phyloP scores from a whole-genome alignment of 1,140 invertebrate species.

The Glossosoma conforme region DNA sequence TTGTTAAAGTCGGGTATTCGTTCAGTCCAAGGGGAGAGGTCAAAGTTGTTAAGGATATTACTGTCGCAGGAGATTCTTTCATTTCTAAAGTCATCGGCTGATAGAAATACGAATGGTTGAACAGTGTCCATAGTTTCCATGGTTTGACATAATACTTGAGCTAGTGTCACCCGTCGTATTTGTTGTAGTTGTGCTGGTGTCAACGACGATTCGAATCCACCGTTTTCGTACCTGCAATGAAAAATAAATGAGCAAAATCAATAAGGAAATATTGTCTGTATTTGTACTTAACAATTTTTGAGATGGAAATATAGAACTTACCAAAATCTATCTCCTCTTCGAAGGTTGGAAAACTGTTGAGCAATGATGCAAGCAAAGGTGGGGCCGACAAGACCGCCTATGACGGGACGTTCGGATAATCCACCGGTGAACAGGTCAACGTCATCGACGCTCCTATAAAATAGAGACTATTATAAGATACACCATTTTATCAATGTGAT shows the following conservation, averaged over 20 bases:
- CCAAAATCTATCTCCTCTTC: slow-evolving; percentile 91
- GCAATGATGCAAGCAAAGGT: slow-evolving; percentile 95
- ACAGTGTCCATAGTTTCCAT: slow-evolving; percentile 66
- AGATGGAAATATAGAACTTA: slow-evolving; percentile 34
- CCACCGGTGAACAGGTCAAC: slow-evolving; percentile 91
- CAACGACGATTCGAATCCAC: slow-evolving; percentile 66
- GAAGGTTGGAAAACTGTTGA: slow-evolving; percentile 82
- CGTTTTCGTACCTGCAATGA: slow-evolving; percentile 66
- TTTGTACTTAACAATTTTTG: background rate
- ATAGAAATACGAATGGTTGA: slow-evolving; percentile 72
- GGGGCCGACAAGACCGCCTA: slow-evolving; percentile 84
- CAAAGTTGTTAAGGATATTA: slow-evolving; percentile 65
- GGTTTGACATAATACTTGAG: slow-evolving; percentile 82
- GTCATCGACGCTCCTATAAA: slow-evolving; percentile 65
- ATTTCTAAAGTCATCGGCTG: slow-evolving; percentile 57
- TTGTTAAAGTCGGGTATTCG: slow-evolving; percentile 30
- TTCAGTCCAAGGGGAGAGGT: slow-evolving; percentile 59
- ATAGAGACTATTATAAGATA: too few relatives aligned
- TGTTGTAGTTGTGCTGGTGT: slow-evolving; percentile 80
- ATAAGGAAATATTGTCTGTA: background rate
- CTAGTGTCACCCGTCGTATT: slow-evolving; percentile 72
- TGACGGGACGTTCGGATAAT: slow-evolving; percentile 73
- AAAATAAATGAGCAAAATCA: slow-evolving; percentile 13
- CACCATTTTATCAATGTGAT: too few relatives aligned
- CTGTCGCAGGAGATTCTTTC: slow-evolving; percentile 63